Base-by-base conservation (phyloP, 2,113 vertebrate genomes). In the Pleuronectes platessa region DNA sequence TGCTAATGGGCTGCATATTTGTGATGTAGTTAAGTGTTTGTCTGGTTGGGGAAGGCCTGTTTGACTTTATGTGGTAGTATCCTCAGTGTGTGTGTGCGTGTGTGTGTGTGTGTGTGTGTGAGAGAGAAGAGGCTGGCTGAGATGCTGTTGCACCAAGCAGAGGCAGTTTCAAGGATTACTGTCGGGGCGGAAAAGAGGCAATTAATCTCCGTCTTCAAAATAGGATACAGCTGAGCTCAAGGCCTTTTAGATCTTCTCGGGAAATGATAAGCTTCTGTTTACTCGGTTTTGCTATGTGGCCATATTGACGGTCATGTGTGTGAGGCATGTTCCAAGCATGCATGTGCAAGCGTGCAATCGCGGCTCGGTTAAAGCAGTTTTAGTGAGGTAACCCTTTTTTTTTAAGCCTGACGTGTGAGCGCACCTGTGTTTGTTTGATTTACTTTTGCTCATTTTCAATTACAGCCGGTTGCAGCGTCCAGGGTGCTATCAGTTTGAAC, bases 101-200 rank as follows among this genome's bases (percentile, higher is more conserved):
- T 45, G 62, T 64, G 40, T 45, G 40, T 47, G 40, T 40, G 61
- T 40, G 20, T 26, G 10, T n/a, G 24, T 14, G 83, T 37, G 87
- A 74, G 54, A 51, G 53, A 73, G 53, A 18, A 51, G 75, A 71
- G 81, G 71, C 82, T 74, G 79, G 71, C 79, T 71, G 83, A 82
- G 86, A 89, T 68, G 79, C 82, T 84, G 76, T 81, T 75, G 79
- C 84, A 80, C 88, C 79, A 58, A 86, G 71, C 83, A 62, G 82
- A 92, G 88, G 90, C 88, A 85, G 85, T 93, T 89, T 93, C 85
- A 89, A 92, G 93, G 93, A 94, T 95, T 94, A 94, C 91, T 92
- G 92, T 92, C 86, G 70, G 79, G 81, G 84, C 51, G 79, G 88
- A 93, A 93, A 92, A 89, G 86, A 93, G 90, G 90, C 92, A 91